phyloP scores from a whole-genome alignment of 1,140 invertebrate species.

The Pseudobourletiella spinata region DNA sequence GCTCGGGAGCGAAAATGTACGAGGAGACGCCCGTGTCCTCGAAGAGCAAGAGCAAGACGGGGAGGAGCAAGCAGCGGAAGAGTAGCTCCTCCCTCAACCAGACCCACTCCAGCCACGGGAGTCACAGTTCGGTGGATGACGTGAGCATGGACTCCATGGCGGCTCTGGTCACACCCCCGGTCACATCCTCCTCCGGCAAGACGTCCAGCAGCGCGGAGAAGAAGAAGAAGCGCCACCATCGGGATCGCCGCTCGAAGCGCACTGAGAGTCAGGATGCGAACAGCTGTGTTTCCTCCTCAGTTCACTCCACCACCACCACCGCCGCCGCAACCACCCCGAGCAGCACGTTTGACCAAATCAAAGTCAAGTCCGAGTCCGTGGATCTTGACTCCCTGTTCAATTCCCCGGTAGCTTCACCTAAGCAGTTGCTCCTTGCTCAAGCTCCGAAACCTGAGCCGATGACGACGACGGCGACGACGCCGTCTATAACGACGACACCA shows the following conservation, averaged over 20 bases:
- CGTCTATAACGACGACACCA: background rate
- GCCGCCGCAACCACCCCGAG: background rate
- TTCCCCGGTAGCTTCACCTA: constrained; percentile 23
- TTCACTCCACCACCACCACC: background rate
- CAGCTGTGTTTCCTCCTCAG: background rate
- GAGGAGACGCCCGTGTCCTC: constrained; percentile 25
- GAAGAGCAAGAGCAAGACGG: background rate
- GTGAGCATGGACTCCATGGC: constrained; percentile 1
- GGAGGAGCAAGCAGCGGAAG: constrained; percentile 14
- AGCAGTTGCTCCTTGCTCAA: background rate
- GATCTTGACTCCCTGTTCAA: constrained; percentile 32
- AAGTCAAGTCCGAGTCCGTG: constrained; percentile 16
- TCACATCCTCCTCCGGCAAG: background rate
- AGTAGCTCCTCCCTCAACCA: background rate
- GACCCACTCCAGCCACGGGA: background rate
- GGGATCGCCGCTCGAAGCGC: constrained; percentile 24
- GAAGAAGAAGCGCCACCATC: constrained; percentile 31
- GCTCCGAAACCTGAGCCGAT: background rate
- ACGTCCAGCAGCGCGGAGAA: constrained; percentile 14
- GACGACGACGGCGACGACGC: too few species aligned
- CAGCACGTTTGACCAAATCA: constrained; percentile 12
- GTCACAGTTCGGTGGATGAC: constrained; percentile 14
- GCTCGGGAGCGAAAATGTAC: constrained; percentile 6
- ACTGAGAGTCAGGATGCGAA: constrained; percentile 23
- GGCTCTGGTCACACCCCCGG: background rate